Percentiles rank a stretch among this genome's conserved stretches.
Conservation (phyloP, 2,797 vertebrate species). For the Melanotaenia nigrans region DNA sequence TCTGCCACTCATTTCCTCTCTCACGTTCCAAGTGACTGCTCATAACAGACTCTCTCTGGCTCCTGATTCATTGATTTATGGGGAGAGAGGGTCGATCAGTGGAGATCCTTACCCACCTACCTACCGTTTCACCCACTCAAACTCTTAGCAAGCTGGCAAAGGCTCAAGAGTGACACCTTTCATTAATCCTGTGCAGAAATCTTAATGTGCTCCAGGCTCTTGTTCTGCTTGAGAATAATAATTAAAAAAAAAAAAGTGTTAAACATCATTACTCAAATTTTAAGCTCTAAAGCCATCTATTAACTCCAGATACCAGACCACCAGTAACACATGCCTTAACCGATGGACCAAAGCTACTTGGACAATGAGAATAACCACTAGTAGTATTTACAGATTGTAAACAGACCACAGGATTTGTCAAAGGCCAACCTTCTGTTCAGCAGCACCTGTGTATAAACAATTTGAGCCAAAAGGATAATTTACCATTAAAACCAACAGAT, state of each 20-base stretch:
- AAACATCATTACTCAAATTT: background rate
- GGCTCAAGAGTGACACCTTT: slow-evolving; percentile 29
- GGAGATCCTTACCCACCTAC: slow-evolving; percentile 53
- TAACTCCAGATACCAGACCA: background rate
- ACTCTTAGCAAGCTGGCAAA: slow-evolving; percentile 29
- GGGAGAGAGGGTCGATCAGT: slow-evolving; percentile 52
- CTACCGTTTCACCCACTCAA: slow-evolving; percentile 41
- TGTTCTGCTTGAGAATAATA: background rate
- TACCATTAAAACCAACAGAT: slow-evolving; percentile 68
- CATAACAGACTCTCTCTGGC: slow-evolving; percentile 49
- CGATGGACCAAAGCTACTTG: slow-evolving; percentile 25
- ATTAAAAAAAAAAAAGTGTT: background rate
- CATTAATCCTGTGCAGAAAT: slow-evolving; percentile 50
- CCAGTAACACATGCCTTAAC: slow-evolving; percentile 12
- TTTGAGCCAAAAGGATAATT: slow-evolving; percentile 41
- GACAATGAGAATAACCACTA: slow-evolving; percentile 45
- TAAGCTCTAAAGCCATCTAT: background rate
- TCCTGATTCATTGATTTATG: slow-evolving; percentile 76
- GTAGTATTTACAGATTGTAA: slow-evolving; percentile 59
- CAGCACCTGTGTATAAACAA: slow-evolving; percentile 59
- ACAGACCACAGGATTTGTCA: slow-evolving; percentile 67
- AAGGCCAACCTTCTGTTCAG: slow-evolving; percentile 66
- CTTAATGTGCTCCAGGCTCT: slow-evolving; percentile 5
- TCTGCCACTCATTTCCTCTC: slow-evolving; percentile 72
- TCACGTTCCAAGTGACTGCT: slow-evolving; percentile 50